Evolutionary conservation across 2,888 invertebrate species (phyloP), one percentile per base, ranked within the genome.

Genomic region (Pollenia labialis): DNA sequence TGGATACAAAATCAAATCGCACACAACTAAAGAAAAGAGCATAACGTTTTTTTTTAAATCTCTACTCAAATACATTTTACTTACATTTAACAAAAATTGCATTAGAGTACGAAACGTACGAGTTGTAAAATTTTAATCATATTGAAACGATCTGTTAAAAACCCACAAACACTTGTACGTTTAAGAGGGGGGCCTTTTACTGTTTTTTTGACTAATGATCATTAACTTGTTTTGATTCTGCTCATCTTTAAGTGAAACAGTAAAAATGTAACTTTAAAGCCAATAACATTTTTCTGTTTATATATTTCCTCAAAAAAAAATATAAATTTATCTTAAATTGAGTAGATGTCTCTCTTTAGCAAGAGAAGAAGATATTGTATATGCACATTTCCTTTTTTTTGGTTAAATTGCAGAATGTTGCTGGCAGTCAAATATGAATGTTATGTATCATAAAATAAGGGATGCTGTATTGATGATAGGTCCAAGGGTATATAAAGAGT

Each of bases 61-160:
- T 42, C 48, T 60, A 68, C 81, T 68, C 68, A 75, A 81, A 75
- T 52, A 32, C 0, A 32, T 32, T 32, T 4, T 32, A 32, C 32
- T 74, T 68, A 56, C 42, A 82, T 69, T 82, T 18, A 58, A 50
- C 16, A 58, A 50, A 66, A 54, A 32, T 32, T 76, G 82, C 60
- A 81, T 58, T 69, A 50, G 42, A n/a, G 1, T n/a, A 50, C 18
- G n/a, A 50, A 69, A 69, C 12, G 4, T 23, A 32, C 11, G 42
- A 16, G 32, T 32, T 23, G 58, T 23, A 52, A 52, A 10, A 32
- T 7, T 32, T 12, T 40, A 52, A 40, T 40, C 40, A 16, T 6
- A 16, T 42, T 50, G 58, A 14, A 79, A 60, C 16, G 79, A 42
- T 58, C 48, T 58, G 32, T 3, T 40, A 58, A 32, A 32, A 46